These are phyloP conservation scores for Drosophila kurseongensis DNA, from an alignment of 1,140 invertebrate genomes.

Conservation along the genomic window DNA sequence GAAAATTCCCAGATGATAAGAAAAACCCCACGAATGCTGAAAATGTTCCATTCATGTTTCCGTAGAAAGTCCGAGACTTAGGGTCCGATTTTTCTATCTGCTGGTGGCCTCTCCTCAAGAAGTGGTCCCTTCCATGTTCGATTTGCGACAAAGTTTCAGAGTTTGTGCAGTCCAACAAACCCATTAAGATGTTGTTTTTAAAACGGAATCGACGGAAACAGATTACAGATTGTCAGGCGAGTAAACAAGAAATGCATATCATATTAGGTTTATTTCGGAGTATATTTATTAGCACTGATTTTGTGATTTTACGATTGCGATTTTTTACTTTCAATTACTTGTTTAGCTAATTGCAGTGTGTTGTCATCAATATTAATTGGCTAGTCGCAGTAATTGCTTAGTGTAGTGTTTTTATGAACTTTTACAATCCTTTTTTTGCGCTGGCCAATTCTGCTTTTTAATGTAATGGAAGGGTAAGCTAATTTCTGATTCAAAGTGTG, in stretches of 20 bases:
- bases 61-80: constrained; percentile 19
- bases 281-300: constrained; percentile 60
- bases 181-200: constrained; percentile 36
- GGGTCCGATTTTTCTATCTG: constrained; percentile 3
- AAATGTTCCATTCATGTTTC: constrained; percentile 47
- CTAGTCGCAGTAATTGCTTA: constrained; percentile 42
- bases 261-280: constrained; percentile 58
- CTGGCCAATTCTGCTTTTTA: constrained; percentile 11
- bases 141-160: constrained; percentile 9
- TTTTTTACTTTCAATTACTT: constrained; percentile 24
- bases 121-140: neutral
- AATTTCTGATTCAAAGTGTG: constrained; percentile 1
- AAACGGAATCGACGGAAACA: constrained; percentile 19
- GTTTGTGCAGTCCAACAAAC: constrained; percentile 39
- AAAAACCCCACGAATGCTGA: constrained; percentile 30
- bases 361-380: constrained; percentile 37
- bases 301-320: constrained; percentile 28
- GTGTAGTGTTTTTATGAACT: constrained; percentile 19
- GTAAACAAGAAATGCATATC: constrained; percentile 37
- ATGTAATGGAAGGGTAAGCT: constrained; percentile 11
- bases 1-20: constrained; percentile 69
- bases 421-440: constrained; percentile 6
- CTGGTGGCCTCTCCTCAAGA: constrained; percentile 15
- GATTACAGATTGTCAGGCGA: constrained; percentile 10
- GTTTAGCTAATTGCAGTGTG: constrained; percentile 37